A percentile compares a stretch with the other conserved stretches of the same genome.
Conservation (phyloP, 2,888 invertebrate genomes). For the Leucophenga montana region DNA sequence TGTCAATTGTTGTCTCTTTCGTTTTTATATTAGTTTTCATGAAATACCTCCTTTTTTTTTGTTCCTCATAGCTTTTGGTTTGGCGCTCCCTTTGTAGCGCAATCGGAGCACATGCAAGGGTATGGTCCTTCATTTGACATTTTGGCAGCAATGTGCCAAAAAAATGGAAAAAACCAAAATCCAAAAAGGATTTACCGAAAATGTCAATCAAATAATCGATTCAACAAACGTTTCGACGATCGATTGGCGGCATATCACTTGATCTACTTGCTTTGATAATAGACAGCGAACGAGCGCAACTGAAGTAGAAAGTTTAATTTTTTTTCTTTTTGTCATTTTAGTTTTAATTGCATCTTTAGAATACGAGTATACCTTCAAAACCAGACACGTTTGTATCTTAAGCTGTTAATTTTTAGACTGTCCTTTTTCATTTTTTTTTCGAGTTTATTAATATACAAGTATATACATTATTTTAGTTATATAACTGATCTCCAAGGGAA, state of each 20-base stretch:
- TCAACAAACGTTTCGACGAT: neutral
- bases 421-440: too few relatives aligned
- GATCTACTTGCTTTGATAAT: constrained; percentile 13
- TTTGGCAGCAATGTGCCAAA: constrained; percentile 45
- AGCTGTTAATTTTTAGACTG: too few relatives aligned
- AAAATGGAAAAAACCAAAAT: neutral
- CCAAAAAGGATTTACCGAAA: constrained; percentile 57
- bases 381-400: too few relatives aligned
- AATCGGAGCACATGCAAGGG: constrained; percentile 14
- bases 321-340: constrained; percentile 17
- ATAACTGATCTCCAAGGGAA: too few relatives aligned
- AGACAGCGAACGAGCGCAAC: neutral
- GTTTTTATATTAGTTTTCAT: constrained; percentile 32
- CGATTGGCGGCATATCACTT: neutral
- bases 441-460: too few relatives aligned
- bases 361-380: neutral
- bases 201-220: constrained; percentile 58
- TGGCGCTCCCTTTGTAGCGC: constrained; percentile 50
- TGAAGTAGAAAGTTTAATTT: constrained; percentile 2
- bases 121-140: constrained; percentile 45
- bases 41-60: neutral
- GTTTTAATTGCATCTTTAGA: constrained; percentile 7
- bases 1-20: constrained; percentile 58
- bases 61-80: neutral
- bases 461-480: too few relatives aligned